phyloP scores from a whole-genome alignment of 2,797 vertebrate genomes.

The Esox lucius region DNA sequence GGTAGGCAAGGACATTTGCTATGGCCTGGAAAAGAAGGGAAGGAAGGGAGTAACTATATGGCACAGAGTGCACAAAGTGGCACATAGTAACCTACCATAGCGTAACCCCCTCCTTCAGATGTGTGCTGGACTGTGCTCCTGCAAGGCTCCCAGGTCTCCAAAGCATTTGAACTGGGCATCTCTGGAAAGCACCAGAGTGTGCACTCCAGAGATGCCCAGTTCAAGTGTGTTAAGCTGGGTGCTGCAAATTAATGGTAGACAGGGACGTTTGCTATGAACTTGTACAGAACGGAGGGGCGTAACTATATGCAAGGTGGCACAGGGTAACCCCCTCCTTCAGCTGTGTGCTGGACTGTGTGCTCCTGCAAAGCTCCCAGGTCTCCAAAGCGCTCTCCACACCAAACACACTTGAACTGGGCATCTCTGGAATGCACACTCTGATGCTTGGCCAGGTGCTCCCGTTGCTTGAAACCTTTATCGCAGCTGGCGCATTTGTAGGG shows the following conservation, averaged over 20 bases:
- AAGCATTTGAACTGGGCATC: constrained; percentile 98
- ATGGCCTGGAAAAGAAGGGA: background rate
- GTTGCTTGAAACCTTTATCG: constrained; percentile 97
- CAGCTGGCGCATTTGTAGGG: constrained; percentile 95
- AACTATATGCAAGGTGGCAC: constrained; percentile 87
- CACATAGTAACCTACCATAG: constrained; percentile 59
- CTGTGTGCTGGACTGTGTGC: constrained; percentile 93
- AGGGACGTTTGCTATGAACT: constrained; percentile 4
- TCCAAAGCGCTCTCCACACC: constrained; percentile 95
- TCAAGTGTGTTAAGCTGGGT: constrained; percentile 78
- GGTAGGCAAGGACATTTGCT: background rate
- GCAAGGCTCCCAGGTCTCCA: constrained; percentile 89
- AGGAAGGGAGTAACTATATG: constrained; percentile 69
- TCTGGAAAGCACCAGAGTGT: constrained; percentile 91
- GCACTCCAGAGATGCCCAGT: constrained; percentile 94
- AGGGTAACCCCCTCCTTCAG: constrained; percentile 86
- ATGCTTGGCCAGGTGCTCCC: constrained; percentile 95
- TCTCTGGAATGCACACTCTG: constrained; percentile 92
- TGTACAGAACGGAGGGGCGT: constrained; percentile 1
- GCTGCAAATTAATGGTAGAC: background rate
- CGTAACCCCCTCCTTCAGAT: constrained; percentile 84
- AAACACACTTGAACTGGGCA: constrained; percentile 97
- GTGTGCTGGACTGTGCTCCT: constrained; percentile 97
- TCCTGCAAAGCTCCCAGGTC: constrained; percentile 94
- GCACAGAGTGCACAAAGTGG: constrained; percentile 70